Conservation (phyloP, 2,113 vertebrate genomes). For the Ariopsis seemanni region DNA sequence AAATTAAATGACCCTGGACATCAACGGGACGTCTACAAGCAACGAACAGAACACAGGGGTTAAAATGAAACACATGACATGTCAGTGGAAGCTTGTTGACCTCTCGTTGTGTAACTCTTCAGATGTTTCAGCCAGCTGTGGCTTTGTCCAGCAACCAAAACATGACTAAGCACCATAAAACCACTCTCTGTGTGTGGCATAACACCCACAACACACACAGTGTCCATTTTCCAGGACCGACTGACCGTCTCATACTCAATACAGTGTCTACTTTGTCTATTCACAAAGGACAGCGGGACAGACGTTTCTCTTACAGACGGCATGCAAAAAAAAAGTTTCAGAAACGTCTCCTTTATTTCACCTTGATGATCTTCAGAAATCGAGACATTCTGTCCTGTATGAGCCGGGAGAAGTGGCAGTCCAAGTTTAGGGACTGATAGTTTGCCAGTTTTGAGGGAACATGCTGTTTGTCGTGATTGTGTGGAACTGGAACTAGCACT, state of each 20-base stretch:
- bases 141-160: constrained; percentile 45
- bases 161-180: constrained; percentile 65
- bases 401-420: background rate
- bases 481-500: constrained; percentile 31
- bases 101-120: background rate
- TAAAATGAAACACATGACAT: constrained; percentile 46
- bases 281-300: background rate
- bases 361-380: constrained; percentile 23
- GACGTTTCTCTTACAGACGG: background rate
- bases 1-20: background rate
- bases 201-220: background rate
- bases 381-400: background rate
- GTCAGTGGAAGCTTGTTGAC: constrained; percentile 29
- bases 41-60: background rate
- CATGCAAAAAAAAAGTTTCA: background rate
- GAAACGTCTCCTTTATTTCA: constrained; percentile 22
- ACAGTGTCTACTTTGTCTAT: constrained; percentile 17
- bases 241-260: background rate
- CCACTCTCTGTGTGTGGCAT: constrained; percentile 26
- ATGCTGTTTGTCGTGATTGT: constrained; percentile 34
- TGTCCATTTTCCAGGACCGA: constrained; percentile 9
- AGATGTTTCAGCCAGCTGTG: constrained; percentile 15
- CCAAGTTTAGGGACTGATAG: constrained; percentile 19
- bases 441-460: constrained; percentile 17
- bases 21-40: background rate